phyloP scores from a whole-genome alignment of 2,888 invertebrate genomes.

The Oxystoma pomonae region DNA sequence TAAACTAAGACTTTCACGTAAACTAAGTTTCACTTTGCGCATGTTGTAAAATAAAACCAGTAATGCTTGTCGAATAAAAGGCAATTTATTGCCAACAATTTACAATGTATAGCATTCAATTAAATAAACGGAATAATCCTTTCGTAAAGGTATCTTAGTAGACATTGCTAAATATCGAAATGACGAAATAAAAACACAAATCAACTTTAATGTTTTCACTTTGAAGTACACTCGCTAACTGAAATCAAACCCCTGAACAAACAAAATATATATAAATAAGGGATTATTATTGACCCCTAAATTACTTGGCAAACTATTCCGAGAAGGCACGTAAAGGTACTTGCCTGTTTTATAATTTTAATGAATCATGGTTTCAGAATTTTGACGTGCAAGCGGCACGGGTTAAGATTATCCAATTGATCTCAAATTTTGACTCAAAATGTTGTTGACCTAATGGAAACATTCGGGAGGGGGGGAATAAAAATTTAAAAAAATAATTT shows the following conservation, averaged over 20 bases:
- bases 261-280: neutral
- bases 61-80: conserved; percentile 4
- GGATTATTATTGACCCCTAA: too few species aligned
- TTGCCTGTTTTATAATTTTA: neutral
- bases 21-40: conserved; percentile 2
- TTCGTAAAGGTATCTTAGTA: neutral
- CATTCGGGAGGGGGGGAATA: neutral
- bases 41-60: neutral
- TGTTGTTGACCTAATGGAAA: neutral
- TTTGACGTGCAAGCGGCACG: neutral
- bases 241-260: neutral
- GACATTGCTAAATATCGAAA: neutral
- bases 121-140: conserved; percentile 4
- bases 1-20: neutral
- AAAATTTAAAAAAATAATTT: neutral
- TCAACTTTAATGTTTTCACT: neutral
- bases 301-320: neutral
- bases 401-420: neutral
- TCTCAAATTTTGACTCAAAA: neutral
- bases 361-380: neutral
- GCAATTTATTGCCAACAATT: conserved; percentile 6
- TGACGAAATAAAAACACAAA: too few species aligned
- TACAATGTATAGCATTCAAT: neutral
- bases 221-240: neutral
- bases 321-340: neutral